Evolutionary conservation across 2,888 invertebrate species (phyloP).

Genomic region (Phania funesta): DNA sequence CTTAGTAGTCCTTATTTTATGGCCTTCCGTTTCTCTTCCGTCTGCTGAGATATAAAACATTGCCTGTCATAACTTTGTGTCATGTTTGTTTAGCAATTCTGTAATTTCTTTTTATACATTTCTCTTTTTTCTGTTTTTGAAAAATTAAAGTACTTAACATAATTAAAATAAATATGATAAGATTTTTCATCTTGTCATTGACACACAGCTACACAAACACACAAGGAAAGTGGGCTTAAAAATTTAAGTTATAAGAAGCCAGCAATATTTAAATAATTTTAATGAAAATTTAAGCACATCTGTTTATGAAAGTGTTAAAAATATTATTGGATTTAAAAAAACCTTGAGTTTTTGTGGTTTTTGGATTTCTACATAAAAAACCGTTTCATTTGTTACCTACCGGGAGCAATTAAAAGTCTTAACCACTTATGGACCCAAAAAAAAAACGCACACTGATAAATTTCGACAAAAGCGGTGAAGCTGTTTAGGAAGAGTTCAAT

Average conservation of each 20-base stretch:
- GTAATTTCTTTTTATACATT: not conserved
- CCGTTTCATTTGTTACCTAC: too few relatives aligned
- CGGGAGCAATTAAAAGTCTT: too few relatives aligned
- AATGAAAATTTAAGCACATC: not conserved
- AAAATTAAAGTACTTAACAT: slow-evolving; percentile 50
- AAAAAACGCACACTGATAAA: too few relatives aligned
- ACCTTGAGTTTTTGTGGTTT: not conserved
- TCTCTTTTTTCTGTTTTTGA: not conserved
- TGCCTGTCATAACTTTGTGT: slow-evolving; percentile 57
- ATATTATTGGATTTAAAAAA: not conserved
- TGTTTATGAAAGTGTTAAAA: not conserved
- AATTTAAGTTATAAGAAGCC: too few relatives aligned
- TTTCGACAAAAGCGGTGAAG: too few relatives aligned
- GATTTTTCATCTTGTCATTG: slow-evolving; percentile 35
- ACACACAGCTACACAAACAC: not conserved
- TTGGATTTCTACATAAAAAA: too few relatives aligned
- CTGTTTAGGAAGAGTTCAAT: too few relatives aligned
- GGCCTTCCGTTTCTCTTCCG: not conserved
- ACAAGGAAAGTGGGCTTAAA: not conserved
- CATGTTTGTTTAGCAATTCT: slow-evolving; percentile 38
- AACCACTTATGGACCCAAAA: too few relatives aligned
- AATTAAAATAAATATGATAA: slow-evolving; percentile 53
- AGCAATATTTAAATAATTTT: not conserved
- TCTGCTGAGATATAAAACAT: slow-evolving; percentile 12
- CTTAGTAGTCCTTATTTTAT: not conserved